phyloP scores from a whole-genome alignment of 2,888 invertebrate genomes.

The Pachydiplax longipennis region DNA sequence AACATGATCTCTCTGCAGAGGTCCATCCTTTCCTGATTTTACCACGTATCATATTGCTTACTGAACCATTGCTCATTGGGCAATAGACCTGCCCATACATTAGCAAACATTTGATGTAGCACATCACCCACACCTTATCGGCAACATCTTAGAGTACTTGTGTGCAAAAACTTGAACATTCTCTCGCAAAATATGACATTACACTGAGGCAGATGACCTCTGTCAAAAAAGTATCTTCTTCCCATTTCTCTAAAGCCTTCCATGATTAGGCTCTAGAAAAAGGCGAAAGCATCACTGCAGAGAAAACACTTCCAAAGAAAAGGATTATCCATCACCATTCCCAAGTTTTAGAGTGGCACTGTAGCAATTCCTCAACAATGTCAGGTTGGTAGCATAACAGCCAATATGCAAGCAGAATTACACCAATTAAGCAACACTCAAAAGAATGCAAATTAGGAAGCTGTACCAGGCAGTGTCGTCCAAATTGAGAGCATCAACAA shows the following conservation, averaged over 20 bases:
- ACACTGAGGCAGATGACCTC: not conserved
- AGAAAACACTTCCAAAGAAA: not conserved
- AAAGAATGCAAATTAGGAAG: conserved; percentile 40
- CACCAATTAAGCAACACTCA: conserved; percentile 36
- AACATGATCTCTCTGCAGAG: not conserved
- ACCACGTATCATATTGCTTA: not conserved
- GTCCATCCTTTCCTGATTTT: not conserved
- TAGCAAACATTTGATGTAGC: conserved; percentile 3
- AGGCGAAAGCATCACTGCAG: not conserved
- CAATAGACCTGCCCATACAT: not conserved
- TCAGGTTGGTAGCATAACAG: conserved; percentile 8
- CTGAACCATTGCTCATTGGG: not conserved
- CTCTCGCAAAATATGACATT: not conserved
- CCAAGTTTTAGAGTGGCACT: not conserved
- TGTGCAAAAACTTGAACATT: conserved; percentile 3
- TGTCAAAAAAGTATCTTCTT: not conserved
- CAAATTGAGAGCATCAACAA: conserved; percentile 4
- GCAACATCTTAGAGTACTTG: not conserved
- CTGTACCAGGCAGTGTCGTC: conserved; percentile 27
- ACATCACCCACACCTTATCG: not conserved
- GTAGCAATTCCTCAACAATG: not conserved
- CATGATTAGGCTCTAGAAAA: not conserved
- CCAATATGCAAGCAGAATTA: conserved; percentile 32
- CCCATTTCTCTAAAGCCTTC: not conserved
- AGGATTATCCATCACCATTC: conserved; percentile 11